Conservation (phyloP, 2,797 vertebrate species). For the Enteromius mattozi region DNA sequence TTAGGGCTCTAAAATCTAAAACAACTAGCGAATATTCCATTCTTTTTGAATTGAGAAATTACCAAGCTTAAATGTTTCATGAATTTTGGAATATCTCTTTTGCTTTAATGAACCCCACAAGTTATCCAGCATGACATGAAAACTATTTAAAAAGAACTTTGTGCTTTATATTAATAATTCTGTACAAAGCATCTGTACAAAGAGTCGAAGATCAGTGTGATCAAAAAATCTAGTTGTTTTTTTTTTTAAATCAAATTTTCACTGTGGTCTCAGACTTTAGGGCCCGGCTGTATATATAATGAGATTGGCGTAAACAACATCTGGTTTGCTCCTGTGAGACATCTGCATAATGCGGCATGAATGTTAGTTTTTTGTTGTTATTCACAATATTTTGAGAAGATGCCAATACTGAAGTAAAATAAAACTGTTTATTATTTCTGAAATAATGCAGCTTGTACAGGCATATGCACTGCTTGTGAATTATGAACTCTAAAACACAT, state of each 20-base stretch:
- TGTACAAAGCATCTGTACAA: background rate
- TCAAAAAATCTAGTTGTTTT: background rate
- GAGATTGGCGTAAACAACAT: constrained; percentile 14
- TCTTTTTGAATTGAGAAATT: background rate
- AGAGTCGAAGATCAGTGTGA: background rate
- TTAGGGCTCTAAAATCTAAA: background rate
- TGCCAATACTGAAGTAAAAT: background rate
- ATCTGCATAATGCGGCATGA: background rate
- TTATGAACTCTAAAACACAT: background rate
- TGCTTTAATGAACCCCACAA: background rate
- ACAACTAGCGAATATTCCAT: background rate
- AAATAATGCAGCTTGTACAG: background rate
- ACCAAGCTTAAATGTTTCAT: background rate
- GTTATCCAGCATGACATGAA: background rate
- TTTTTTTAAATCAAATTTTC: background rate
- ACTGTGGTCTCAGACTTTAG: background rate
- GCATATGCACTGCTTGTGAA: no score
- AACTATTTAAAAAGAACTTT: background rate
- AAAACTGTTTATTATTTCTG: background rate
- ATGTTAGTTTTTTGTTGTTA: background rate
- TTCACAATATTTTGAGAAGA: background rate
- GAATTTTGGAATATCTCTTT: background rate
- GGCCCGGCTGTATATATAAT: background rate
- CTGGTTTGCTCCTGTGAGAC: background rate
- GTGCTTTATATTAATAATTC: background rate